Conservation (phyloP, 2,888 invertebrate species). For the Athetis lepigone region DNA sequence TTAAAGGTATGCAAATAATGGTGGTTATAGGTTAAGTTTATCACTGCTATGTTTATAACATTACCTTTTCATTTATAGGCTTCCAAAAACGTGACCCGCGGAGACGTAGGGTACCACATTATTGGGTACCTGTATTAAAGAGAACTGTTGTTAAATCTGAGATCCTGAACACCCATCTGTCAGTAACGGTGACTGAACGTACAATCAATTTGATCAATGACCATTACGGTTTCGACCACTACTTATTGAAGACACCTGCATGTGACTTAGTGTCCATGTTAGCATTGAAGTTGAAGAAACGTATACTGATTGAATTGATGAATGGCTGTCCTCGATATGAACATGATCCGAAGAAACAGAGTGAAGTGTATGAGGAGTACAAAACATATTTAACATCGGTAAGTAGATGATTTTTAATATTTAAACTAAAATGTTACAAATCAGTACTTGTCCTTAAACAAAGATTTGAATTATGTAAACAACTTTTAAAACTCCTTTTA, state of each 20-base stretch:
- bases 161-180: conserved; percentile 96
- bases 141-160: conserved; percentile 97
- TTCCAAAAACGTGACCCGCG: conserved; percentile 92
- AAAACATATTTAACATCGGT: conserved; percentile 95
- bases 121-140: conserved; percentile 96
- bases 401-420: conserved; percentile 78
- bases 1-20: conserved; percentile 91
- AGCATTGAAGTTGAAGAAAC: conserved; percentile 95
- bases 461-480: too few species aligned
- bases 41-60: conserved; percentile 5
- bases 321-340: conserved; percentile 92
- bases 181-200: conserved; percentile 95
- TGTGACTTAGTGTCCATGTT: conserved; percentile 97
- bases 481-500: too few species aligned
- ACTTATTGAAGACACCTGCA: conserved; percentile 97
- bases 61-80: conserved; percentile 77
- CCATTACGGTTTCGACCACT: conserved; percentile 98
- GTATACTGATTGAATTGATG: conserved; percentile 94
- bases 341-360: conserved; percentile 92
- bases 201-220: conserved; percentile 96
- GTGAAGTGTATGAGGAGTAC: conserved; percentile 94
- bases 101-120: conserved; percentile 93
- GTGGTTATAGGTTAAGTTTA: conserved; percentile 41
- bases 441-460: too few species aligned
- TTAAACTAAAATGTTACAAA: too few species aligned